Percentiles rank a stretch among this genome's conserved stretches.
phyloP scores from a whole-genome alignment of 1,140 invertebrate genomes.

The Dinothrombium tinctorium region DNA sequence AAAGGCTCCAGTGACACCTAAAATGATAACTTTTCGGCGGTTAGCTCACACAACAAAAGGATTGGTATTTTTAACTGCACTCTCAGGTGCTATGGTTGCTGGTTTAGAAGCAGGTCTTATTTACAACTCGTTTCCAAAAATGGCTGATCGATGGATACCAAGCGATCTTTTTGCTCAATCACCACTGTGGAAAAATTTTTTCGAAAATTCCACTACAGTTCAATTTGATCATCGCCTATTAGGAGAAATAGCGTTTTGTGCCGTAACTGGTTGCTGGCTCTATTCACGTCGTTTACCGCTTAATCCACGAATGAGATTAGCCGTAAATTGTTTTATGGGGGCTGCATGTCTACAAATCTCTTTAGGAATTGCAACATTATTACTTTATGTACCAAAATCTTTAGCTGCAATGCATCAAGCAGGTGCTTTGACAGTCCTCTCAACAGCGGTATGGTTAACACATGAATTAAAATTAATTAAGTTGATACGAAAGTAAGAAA shows the following conservation, averaged over 20 bases:
- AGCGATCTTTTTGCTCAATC: conserved; percentile 50
- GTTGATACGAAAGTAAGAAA: conserved; percentile 11
- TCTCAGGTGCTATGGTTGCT: conserved; percentile 92
- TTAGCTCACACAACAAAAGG: conserved; percentile 55
- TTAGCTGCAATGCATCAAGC: conserved; percentile 80
- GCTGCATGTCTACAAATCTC: conserved; percentile 48
- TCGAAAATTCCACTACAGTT: conserved; percentile 89
- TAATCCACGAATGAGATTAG: conserved; percentile 42
- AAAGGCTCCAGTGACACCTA: too few species aligned
- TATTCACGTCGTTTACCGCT: conserved; percentile 40
- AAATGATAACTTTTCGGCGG: too few species aligned
- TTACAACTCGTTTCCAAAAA: conserved; percentile 96
- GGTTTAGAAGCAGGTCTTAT: conserved; percentile 90
- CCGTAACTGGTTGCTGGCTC: conserved; percentile 39
- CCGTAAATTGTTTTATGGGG: conserved; percentile 40
- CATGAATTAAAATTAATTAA: conserved; percentile 43
- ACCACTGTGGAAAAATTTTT: conserved; percentile 59
- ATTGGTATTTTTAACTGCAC: conserved; percentile 65
- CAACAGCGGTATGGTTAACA: conserved; percentile 66
- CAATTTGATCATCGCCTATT: conserved; percentile 87
- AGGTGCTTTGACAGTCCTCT: conserved; percentile 64
- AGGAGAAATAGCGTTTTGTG: conserved; percentile 40
- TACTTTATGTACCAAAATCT: conserved; percentile 63
- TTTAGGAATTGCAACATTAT: conserved; percentile 66
- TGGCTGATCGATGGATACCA: conserved; percentile 87